Base-by-base conservation (phyloP, 2,888 invertebrate genomes). In the Rhamphomyia laevipes region DNA sequence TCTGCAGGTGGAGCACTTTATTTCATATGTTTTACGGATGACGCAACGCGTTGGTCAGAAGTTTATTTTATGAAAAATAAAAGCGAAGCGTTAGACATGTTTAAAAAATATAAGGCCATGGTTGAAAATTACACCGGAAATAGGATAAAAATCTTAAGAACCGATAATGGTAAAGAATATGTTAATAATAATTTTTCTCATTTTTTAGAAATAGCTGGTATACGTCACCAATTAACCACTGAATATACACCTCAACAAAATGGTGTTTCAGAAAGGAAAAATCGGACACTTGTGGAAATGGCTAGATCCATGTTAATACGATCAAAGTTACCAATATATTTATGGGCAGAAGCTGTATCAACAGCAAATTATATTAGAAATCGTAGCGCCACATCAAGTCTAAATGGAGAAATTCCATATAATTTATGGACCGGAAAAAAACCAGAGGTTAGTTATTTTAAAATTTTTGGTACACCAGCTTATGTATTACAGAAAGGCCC, bases 181-280 rank as follows among this genome's bases (percentile, higher is more conserved):
- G 21, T 21, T 4, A 21, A 21, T 21, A 21, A 21, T 21, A 5
- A 3, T 21, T 21, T 4, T 5, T 4, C 3, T 21, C 4, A 21
- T 21, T 21, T 21, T 5, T 21, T 21, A 23, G 4, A n/a, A 30
- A 17, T 40, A 5, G 21, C 3, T 4, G 41, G 46, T 17, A 40
- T 46, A 37, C 38, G 23, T 9, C 46, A 46, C 38, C 38, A 46
- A 15, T 17, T 38, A 27, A 40, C 46, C 1, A 30, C 21, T 46
- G 46, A 35, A 15, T 46, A 46, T 33, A 46, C 46, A 12, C 46
- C 46, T 30, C 23, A 46, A 31, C 40, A 46, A 40, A 46, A 46
- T 40, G 46, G 46, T 3, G 41, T 41, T 3, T 23, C 40, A 30
- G 46, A 46, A 18, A 33, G 46, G 18, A 27, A 16, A 10, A 46